Base-by-base conservation (phyloP, 1,140 invertebrate genomes). In the Zaprionus vittiger region DNA sequence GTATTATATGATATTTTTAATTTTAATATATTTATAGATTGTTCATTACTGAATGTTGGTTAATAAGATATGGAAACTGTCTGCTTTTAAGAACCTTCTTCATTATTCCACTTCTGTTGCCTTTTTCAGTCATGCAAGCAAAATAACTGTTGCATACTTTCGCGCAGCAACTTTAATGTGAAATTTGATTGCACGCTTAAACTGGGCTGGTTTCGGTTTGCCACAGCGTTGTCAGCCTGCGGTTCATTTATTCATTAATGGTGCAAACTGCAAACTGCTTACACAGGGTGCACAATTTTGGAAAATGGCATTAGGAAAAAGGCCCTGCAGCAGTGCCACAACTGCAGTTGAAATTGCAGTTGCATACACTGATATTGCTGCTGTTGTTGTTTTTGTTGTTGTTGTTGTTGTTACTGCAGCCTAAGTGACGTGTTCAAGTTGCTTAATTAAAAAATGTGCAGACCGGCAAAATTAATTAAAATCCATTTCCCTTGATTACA, bases 391-490 rank as follows among this genome's bases (percentile, higher is more conserved):
- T 49, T 4, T 37, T 59, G 7, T 9, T 31, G 55, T 57, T 54
- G 44, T 17, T 49, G 44, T 7, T 20, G 17, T 49, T 37, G 44
- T 47, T 52, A 31, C 12, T 70, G 67, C 26, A 17, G 24, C 14
- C 56, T 52, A 4, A 41, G 66, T 70, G 72, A 68, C 72, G 72
- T 56, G 72, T 56, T 81, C 70, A 81, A 84, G 81, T 85, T 74
- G 78, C 80, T 86, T 86, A 85, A 85, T 85, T 85, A 83, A 86
- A 84, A 86, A 87, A 63, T 71, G 55, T 73, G 77, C 84, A 78
- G 73, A 57, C n/a, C 68, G 63, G 74, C 41, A 81, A 81, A 87
- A 87, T 87, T 87, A 87, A 87, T 87, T 87, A 87, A 87, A 89
- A 83, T 89, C 80, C 80, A 89, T 87, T 77, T 79, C 80, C 70